Percentiles rank a stretch among this genome's conserved stretches.
These are phyloP conservation scores for Paracentrotus lividus DNA, from an alignment of 53 echinoderm and acorn worm species.

Conservation along the genomic window DNA sequence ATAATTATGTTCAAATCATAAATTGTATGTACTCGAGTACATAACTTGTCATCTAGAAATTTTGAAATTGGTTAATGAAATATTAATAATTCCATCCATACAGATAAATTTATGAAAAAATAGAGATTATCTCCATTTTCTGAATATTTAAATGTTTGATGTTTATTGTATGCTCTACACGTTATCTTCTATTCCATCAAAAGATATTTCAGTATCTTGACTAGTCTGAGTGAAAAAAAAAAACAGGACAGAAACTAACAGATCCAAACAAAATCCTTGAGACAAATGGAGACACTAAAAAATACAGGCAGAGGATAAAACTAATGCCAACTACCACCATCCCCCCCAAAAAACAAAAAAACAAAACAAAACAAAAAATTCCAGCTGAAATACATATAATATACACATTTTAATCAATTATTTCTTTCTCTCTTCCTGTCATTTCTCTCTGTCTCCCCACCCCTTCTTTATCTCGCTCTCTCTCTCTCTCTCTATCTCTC, in stretches of 20 bases:
- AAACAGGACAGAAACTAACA: neutral
- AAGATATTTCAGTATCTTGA: too few relatives aligned
- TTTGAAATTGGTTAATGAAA: too few relatives aligned
- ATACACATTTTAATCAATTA: too few relatives aligned
- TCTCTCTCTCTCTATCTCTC: neutral
- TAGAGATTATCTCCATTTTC: too few relatives aligned
- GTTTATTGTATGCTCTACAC: too few relatives aligned
- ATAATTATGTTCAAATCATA: neutral
- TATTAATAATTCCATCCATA: too few relatives aligned
- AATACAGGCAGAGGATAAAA: neutral
- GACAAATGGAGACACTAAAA: neutral
- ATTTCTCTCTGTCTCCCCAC: neutral
- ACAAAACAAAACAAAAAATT: neutral
- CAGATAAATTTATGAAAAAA: too few relatives aligned
- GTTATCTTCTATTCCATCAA: too few relatives aligned
- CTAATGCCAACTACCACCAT: neutral
- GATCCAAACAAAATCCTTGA: neutral
- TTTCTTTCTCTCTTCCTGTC: neutral
- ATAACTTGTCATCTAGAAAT: too few relatives aligned
- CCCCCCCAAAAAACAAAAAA: neutral
- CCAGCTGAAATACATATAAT: neutral
- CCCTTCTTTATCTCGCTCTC: neutral
- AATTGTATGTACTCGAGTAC: too few relatives aligned
- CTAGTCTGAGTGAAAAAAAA: neutral
- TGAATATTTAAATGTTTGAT: too few relatives aligned